Evolutionary conservation across 2,113 vertebrate genomes (phyloP), one percentile per base, ranked within the genome.

Genomic region (Caloenas nicobarica): DNA sequence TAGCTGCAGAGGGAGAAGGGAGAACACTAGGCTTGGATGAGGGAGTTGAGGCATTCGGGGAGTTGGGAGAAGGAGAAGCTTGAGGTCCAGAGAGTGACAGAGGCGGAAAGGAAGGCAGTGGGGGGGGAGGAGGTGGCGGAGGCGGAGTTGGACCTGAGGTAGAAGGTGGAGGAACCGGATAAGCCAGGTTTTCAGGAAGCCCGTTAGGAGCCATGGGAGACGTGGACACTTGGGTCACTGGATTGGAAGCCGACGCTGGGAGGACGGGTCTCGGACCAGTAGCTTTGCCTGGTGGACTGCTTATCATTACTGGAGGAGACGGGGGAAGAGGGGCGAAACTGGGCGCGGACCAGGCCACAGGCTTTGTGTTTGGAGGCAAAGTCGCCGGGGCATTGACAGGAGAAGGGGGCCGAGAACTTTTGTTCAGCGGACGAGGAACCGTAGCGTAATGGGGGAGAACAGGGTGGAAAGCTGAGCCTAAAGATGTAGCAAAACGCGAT

Each of bases 1-100:
- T 98, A 97, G 98, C 99, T 99, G 99, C 98, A 99, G 98, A 99
- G 98, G 99, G 99, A 99, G 99, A 99, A 98, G 99, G 99, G 98
- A 99, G 98, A 99, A 99, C 98, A 99, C 99, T 98, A 98, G 99
- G 98, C 98, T 99, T 99, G 99, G 98, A 99, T 98, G 98, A 99
- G 98, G 99, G 98, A 98, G 98, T 97, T 76, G 98, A 98, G 97
- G 98, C 96, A 97, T 97, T 92, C 94, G 98, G 98, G 97, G 97
- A 97, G 97, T 97, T 97, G 88, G 98, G 98, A 98, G 98, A 98
- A 97, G 98, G 93, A 95, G 33, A 95, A 95, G 97, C 98, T 98
- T 98, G 98, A 97, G 93, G 97, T 95, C 69, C 98, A 98, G 69
- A 99, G 97, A 94, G 97, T 89, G 96, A 98, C 94, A 97, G 98